Conservation (phyloP, 2,888 invertebrate species). For the Pristionchus exspectatus region DNA sequence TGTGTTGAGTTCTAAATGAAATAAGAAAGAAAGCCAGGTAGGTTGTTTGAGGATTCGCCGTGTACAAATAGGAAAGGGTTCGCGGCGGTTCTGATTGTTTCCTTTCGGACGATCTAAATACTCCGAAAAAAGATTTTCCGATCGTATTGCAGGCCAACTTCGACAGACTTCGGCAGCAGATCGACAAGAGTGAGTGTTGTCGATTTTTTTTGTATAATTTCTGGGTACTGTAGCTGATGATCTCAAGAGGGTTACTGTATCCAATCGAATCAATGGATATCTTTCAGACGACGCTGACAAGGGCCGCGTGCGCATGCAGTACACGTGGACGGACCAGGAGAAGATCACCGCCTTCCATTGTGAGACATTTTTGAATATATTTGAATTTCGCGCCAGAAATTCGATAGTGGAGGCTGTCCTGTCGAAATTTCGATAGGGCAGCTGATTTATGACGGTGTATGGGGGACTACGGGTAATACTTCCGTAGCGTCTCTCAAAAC, state of each 20-base stretch:
- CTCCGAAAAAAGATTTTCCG: not conserved
- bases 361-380: conserved; percentile 22
- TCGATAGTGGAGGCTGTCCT: not conserved
- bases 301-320: conserved; percentile 57
- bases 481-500: no score
- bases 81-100: no score
- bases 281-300: not conserved
- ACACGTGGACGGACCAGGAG: conserved; percentile 61
- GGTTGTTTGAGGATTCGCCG: not conserved
- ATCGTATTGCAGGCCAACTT: conserved; percentile 27
- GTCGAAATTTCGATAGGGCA: not conserved
- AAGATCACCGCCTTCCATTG: conserved; percentile 62
- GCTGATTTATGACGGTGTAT: no score
- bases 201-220: not conserved
- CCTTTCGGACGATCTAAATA: no score
- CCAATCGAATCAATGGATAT: not conserved
- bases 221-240: not conserved
- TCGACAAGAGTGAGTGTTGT: not conserved
- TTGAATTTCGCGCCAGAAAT: conserved; percentile 5
- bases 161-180: not conserved
- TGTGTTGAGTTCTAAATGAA: not conserved
- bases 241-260: not conserved
- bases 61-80: not conserved
- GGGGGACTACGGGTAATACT: no score
- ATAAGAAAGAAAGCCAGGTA: not conserved